Base-by-base conservation (phyloP, 2,888 invertebrate species). In the Chrysomela aeneicollis region DNA sequence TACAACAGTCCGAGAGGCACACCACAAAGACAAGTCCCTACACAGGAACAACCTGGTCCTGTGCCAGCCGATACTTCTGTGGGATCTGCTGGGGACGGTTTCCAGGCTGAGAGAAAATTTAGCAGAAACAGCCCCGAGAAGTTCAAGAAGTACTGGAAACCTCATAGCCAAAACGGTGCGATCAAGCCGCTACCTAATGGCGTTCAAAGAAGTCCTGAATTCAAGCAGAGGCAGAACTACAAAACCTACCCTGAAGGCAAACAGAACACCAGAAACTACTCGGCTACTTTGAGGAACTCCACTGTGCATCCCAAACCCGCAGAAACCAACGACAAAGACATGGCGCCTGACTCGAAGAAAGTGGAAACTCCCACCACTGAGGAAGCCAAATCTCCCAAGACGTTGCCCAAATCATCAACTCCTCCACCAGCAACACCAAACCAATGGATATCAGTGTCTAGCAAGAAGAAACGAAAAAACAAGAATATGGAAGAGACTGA, bases 371-470 rank as follows among this genome's bases (percentile, higher is more conserved):
- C 59, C 37, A 55, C 60, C 47, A 51, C 50, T 21, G 59, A 64
- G 21, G 21, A 54, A 53, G 9, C 26, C 47, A 47, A 59, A 22
- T 49, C 42, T 12, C 21, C 18, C 35, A 37, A 10, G 12, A 22
- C 59, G 1, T 37, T 60, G 6, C 32, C 53, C 2, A 65, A 61
- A 52, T 15, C n/a, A 21, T 18, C 19, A n/a, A 42, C 15, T 10
- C 30, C 42, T 35, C 32, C 10, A 35, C 32, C 10, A 9, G 1
- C 32, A 35, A 15, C 42, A 15, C 15, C 42, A 15, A 42, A 75
- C 61, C 78, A 81, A 69, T 83, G 83, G 83, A 82, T 83, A 42
- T 76, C 82, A 0, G 83, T 83, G 3, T 80, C 80, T 3, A 82
- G 70, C 63, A 74, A 79, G 37, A 83, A 83, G 70, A 82, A 82